Base-by-base conservation (phyloP, 2,113 vertebrate species). In the Poeciliopsis prolifica region DNA sequence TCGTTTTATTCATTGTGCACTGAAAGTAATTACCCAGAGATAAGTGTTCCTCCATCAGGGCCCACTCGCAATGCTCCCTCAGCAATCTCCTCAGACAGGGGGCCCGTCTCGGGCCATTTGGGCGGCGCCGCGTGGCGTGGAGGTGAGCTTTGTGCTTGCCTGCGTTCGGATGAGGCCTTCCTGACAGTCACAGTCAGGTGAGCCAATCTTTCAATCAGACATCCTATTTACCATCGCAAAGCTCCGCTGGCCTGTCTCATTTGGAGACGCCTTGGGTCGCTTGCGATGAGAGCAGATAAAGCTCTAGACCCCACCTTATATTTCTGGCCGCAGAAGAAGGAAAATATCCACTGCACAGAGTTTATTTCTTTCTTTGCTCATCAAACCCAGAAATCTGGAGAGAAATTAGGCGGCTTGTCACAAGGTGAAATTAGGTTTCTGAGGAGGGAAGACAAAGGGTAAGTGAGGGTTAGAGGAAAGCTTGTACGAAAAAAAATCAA, bases 21-120 rank as follows among this genome's bases (percentile, higher is more conserved):
- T 68, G 81, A 89, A 86, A 88, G 91, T 92, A 93, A 94, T 94
- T 93, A 92, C 87, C 81, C 87, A 79, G 87, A 92, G 90, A 94
- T 92, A 91, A 92, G 88, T 89, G 80, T 86, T 89, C 77, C 79
- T 88, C 87, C 85, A 83, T 86, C 88, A 70, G 77, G 75, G 88
- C 83, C 80, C 75, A 63, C 86, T 87, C 79, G 33, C 78, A 70
- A 82, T 61, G 33, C 84, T 77, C 76, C 70, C 31, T 85, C 90
- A 82, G 81, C 89, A 91, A 90, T 90, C 91, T 88, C 82, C 88
- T 79, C 84, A 83, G 87, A 91, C 85, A 89, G 68, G 84, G 78
- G 62, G 75, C 62, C 79, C 68, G 69, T 91, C 81, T 88, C 66
- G 67, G 78, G 88, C 84, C 83, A 86, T 89, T 92, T 90, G 78